These are phyloP conservation scores for Psittacula derbiana DNA, from an alignment of 2,797 vertebrate species.

Conservation along the genomic window DNA sequence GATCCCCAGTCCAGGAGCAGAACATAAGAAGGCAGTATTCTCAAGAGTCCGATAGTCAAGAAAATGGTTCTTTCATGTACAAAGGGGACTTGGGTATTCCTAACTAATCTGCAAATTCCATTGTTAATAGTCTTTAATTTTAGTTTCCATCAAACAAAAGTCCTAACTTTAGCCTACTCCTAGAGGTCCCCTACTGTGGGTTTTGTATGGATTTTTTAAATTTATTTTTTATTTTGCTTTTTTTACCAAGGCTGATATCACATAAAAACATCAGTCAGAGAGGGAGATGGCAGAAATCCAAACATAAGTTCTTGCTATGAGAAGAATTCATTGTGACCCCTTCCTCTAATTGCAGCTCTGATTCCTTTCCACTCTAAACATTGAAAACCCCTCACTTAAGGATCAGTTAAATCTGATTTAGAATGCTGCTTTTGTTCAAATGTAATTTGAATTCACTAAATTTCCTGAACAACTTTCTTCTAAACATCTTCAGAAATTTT, in stretches of 20 bases:
- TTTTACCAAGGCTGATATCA: background rate
- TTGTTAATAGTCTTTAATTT: background rate
- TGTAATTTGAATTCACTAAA: background rate
- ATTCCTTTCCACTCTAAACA: background rate
- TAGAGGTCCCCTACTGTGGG: background rate
- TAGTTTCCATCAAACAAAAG: background rate
- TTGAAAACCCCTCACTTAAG: background rate
- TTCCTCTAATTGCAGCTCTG: background rate
- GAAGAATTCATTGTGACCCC: background rate
- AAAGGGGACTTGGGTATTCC: background rate
- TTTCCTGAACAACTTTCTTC: background rate
- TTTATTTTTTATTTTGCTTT: background rate
- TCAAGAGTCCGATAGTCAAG: background rate
- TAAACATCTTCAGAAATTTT: background rate
- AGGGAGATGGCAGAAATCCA: background rate
- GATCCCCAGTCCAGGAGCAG: background rate
- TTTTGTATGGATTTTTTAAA: background rate
- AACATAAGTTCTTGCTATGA: background rate
- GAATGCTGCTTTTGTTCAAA: background rate
- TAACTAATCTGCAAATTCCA: background rate
- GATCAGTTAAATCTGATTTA: background rate
- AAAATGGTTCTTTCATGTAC: background rate
- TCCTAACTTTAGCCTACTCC: rapidly evolving
- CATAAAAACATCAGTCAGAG: background rate
- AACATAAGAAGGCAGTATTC: background rate